Evolutionary conservation across 2,113 vertebrate genomes (phyloP), one percentile per base, ranked within the genome.

Genomic region (Saccopteryx bilineata): DNA sequence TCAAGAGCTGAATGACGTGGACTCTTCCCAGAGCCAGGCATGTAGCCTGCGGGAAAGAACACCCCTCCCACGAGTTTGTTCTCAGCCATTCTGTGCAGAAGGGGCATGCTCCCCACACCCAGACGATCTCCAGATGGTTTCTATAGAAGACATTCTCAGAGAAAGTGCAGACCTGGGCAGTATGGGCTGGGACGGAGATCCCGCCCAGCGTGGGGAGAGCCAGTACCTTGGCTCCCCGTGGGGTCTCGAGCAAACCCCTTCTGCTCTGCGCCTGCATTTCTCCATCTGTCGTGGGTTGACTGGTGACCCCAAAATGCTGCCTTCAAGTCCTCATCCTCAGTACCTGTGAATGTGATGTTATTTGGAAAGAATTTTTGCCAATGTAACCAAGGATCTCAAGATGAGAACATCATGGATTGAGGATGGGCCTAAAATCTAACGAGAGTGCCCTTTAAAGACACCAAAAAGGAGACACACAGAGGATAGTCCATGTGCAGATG

Each of bases 1-100:
- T n/a, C 1, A 2, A 5, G 31, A 28, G 9, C 52, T 7, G 26
- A 5, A 0, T 11, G 18, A 21, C 0, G 0, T 5, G 74, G 56
- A 13, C 74, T 46, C 15, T 15, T 19, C 1, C 60, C 19, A 26
- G 87, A 14, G 71, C 0, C 5, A 50, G 87, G 82, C 92, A 17
- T 11, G 1, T n/a, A 63, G 88, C 79, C 58, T 68, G 26, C 2
- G 0, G 15, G n/a, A 50, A 60, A 83, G 72, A 63, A n/a, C 7
- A 72, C 33, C 79, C 65, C 48, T 65, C 33, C 54, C 12, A 5
- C 1, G 56, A 19, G 3, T 17, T 9, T 10, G 14, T 28, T 56
- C 24, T 26, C 0, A 1, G 75, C 60, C 52, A 28, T n/a, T 23
- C 84, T 2, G 13, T 0, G 5, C 61, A 19, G 61, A 28, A 75